Evolutionary conservation across 2,888 invertebrate genomes (phyloP).

Genomic region (Fabriciana adippe): DNA sequence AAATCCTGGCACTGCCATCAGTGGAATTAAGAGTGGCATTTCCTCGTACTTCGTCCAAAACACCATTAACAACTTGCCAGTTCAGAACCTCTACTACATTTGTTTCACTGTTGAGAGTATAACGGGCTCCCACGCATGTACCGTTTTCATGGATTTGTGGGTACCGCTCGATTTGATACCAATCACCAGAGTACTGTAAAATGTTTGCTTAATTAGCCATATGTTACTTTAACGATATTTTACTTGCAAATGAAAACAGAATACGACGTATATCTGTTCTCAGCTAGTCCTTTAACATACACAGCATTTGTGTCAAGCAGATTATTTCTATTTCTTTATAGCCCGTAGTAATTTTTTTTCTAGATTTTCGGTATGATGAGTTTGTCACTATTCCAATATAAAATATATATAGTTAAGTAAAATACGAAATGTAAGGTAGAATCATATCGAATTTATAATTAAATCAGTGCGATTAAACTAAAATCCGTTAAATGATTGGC

Average conservation of each 20-base stretch:
- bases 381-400: no score
- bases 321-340: no score
- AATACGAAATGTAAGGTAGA: no score
- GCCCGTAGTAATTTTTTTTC: not conserved
- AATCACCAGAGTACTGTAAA: constrained; percentile 64
- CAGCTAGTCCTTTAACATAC: no score
- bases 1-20: constrained; percentile 57
- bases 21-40: constrained; percentile 51
- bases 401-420: no score
- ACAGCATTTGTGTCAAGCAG: no score
- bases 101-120: constrained; percentile 48
- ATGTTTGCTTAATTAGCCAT: not conserved
- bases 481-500: not conserved
- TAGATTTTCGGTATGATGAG: not conserved
- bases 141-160: constrained; percentile 54
- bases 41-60: constrained; percentile 54
- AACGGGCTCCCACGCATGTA: constrained; percentile 60
- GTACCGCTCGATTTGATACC: constrained; percentile 69
- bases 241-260: no score
- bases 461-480: no score
- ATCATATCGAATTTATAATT: no score
- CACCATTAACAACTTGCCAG: constrained; percentile 63
- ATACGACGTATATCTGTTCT: no score
- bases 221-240: no score
- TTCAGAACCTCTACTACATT: constrained; percentile 57